These are phyloP conservation scores for Chymomyza caudatula DNA, from an alignment of 2,888 invertebrate species.

Conservation along the genomic window DNA sequence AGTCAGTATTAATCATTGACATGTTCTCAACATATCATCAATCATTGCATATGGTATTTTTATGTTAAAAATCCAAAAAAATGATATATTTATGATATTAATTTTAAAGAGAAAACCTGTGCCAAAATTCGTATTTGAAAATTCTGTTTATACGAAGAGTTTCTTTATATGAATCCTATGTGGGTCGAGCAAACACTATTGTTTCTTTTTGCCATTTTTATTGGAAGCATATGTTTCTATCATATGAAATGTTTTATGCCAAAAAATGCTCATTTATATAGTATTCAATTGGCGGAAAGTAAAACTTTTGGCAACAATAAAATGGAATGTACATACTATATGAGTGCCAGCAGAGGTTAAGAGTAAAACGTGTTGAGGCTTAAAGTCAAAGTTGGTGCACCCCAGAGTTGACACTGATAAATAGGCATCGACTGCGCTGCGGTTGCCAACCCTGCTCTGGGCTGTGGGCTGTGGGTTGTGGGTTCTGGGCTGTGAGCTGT, in stretches of 20 bases:
- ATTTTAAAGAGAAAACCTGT: no score
- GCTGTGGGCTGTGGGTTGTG: not conserved
- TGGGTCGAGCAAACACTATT: not conserved
- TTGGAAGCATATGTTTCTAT: not conserved
- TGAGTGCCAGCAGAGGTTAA: not conserved
- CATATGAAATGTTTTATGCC: not conserved
- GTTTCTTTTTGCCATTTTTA: not conserved
- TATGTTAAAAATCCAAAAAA: no score
- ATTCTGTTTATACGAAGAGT: not conserved
- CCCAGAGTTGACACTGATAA: constrained; percentile 11
- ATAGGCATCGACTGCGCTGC: constrained; percentile 1
- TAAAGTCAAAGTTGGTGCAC: not conserved
- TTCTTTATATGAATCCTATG: not conserved
- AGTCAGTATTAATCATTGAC: no score
- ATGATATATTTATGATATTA: no score
- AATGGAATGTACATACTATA: not conserved
- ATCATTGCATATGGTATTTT: no score
- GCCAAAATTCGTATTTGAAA: not conserved
- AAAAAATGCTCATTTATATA: not conserved
- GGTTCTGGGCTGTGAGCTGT: constrained; percentile 6
- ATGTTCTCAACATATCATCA: no score
- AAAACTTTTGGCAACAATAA: not conserved
- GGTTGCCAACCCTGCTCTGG: not conserved
- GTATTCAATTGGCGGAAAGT: not conserved
- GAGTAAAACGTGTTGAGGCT: not conserved